These are phyloP conservation scores for Gymnoscopelus braueri DNA, from an alignment of 2,797 vertebrate species.

Conservation along the genomic window DNA sequence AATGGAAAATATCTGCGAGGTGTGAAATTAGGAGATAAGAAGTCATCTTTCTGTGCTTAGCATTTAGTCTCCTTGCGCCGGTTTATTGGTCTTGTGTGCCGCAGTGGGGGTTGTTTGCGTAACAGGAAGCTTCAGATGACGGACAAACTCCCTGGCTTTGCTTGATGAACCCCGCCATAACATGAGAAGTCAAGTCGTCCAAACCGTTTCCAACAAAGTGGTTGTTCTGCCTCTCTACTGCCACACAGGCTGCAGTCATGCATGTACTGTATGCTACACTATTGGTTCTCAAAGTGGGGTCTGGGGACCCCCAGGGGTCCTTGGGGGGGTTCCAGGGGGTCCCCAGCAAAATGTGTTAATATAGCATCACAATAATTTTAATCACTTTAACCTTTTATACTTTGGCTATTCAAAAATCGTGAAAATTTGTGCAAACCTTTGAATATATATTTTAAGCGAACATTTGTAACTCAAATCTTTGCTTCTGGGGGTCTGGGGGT, in stretches of 20 bases:
- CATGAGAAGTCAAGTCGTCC: not conserved
- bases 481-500: too few species aligned
- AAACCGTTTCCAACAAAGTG: conserved; percentile 15
- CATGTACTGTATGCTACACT: not conserved
- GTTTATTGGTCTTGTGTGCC: conserved; percentile 35
- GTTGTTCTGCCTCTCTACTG: not conserved
- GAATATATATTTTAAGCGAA: too few species aligned
- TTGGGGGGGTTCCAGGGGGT: too few species aligned
- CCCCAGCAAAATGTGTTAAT: too few species aligned
- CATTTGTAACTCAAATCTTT: too few species aligned
- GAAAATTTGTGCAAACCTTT: too few species aligned
- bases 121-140: conserved; percentile 37
- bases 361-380: too few species aligned
- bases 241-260: not conserved
- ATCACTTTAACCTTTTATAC: too few species aligned
- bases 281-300: too few species aligned
- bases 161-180: not conserved
- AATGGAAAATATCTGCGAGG: conserved; percentile 70
- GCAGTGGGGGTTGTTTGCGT: conserved; percentile 51
- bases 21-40: conserved; percentile 67
- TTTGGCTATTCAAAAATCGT: too few species aligned
- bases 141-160: conserved; percentile 46
- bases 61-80: conserved; percentile 41
- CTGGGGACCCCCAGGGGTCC: too few species aligned
- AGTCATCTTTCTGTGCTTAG: conserved; percentile 47